phyloP scores from a whole-genome alignment of 1,140 invertebrate species.

The Adoxophyes honmai region DNA sequence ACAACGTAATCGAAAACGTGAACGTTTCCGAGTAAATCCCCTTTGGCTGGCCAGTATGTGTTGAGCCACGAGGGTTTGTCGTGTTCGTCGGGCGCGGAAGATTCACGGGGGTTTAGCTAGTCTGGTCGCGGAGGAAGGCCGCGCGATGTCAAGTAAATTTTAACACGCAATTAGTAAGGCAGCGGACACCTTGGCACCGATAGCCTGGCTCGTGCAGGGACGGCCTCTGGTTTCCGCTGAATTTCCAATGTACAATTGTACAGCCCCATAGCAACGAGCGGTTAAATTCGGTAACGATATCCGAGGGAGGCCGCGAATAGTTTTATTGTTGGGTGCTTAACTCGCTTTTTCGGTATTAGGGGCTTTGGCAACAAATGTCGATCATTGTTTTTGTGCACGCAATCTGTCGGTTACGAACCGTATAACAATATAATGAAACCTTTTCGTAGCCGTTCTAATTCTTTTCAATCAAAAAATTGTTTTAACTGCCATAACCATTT shows the following conservation, averaged over 20 bases:
- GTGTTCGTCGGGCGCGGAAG: constrained; percentile 16
- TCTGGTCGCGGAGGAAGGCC: constrained; percentile 52
- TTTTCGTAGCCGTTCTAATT: constrained; percentile 33
- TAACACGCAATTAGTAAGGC: constrained; percentile 70
- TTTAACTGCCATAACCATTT: constrained; percentile 28
- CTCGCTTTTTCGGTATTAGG: constrained; percentile 42
- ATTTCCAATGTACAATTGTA: constrained; percentile 17
- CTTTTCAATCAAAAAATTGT: constrained; percentile 38
- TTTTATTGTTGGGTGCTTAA: constrained; percentile 41
- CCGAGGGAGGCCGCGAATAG: constrained; percentile 30
- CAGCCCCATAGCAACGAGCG: constrained; percentile 22
- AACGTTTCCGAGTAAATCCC: constrained; percentile 52
- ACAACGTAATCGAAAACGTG: constrained; percentile 39
- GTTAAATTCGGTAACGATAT: constrained; percentile 19
- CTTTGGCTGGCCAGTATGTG: constrained; percentile 25
- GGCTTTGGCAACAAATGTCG: constrained; percentile 34
- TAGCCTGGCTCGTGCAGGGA: constrained; percentile 47
- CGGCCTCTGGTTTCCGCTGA: constrained; percentile 21
- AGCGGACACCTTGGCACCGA: constrained; percentile 64
- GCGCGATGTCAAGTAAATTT: constrained; percentile 70
- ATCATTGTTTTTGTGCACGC: constrained; percentile 58
- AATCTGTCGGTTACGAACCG: constrained; percentile 43
- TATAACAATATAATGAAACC: constrained; percentile 32
- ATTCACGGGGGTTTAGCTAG: constrained; percentile 25
- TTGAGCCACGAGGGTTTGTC: constrained; percentile 30